Evolutionary conservation across 1,140 invertebrate genomes (phyloP), one percentile per base, ranked within the genome.

Genomic region (Drosophila nannoptera): DNA sequence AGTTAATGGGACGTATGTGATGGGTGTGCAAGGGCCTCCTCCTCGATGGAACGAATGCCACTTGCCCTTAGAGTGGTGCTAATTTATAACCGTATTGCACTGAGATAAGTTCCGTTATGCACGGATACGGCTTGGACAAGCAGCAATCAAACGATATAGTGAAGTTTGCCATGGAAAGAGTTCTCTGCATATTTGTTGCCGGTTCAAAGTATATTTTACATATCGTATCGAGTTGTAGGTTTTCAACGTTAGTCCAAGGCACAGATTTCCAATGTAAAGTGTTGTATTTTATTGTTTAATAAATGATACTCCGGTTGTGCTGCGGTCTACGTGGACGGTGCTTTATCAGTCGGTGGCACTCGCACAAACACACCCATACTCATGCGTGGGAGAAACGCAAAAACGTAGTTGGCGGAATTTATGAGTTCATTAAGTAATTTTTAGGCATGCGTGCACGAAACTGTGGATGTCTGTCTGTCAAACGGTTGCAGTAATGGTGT

Each of bases 381-480:
- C 36, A 63, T 74, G 59, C n/a, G 45, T 14, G 36, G 40, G 32
- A 8, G 8, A 14, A 45, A 67, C 49, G 55, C 63, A 53, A 65
- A 76, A 76, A 69, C 73, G 60, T 64, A 45, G 80, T 62, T 48
- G 49, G 62, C 45, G 56, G 68, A 86, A 86, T 81, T 86, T 87
- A 86, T 86, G 81, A 86, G 77, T 82, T 86, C 81, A 86, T 84
- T 86, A 83, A 80, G 80, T 77, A 80, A 66, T 80, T 86, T 71
- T 80, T 80, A 86, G 80, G 82, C 77, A 75, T 87, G 77, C 81
- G 74, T 86, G 69, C 71, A 75, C 68, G 77, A 67, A 72, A 73
- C 65, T 75, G 58, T 60, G 55, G 49, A 40, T 52, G 73, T 70
- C 69, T 69, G 73, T 78, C 61, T 58, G 58, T 14, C 66, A 62